Evolutionary conservation across 1,140 invertebrate genomes (phyloP), one percentile per base, ranked within the genome.

Genomic region (Procambarus clarkii): DNA sequence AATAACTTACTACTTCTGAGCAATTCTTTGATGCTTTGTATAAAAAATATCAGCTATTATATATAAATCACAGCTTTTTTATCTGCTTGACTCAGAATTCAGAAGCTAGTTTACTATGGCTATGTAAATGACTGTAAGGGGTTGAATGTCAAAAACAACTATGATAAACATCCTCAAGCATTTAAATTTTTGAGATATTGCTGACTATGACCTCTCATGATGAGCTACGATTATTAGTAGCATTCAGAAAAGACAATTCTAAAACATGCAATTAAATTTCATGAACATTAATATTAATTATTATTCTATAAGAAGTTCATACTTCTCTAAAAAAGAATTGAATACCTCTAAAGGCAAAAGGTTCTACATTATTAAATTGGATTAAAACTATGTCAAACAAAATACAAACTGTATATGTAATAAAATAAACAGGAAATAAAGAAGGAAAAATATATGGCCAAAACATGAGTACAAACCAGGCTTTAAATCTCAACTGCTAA

Each of bases 81-180:
- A 58, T n/a, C 79, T 54, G n/a, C 45, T 54, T 2, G n/a, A 34
- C n/a, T 69, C 9, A 69, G 21, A 15, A 85, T 48, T 71, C 46
- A 85, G 69, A 24, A 46, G 60, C 44, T 54, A 85, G 24, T 85
- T 71, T 71, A 71, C 64, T 74, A 85, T 24, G 45, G 74, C 64
- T 48, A 71, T 85, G n/a, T 76, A 44, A 84, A 71, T 85, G 69
- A 85, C 44, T 74, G 46, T 45, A 74, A 45, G 83, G 83, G 83
- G 64, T 34, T 81, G 60, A 69, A 44, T 74, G 64, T 45, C 21
- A 69, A 85, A 34, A 74, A 71, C 60, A 71, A 71, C 74, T 71
- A 85, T 18, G n/a, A 85, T 45, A 44, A 50, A 74, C 83, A 71
- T 85, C 34, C 44, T 85, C 83, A 85, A 46, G 83, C 83, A 85